These are phyloP conservation scores for Ctenomys sociabilis DNA, from an alignment of 2,113 vertebrate species.

Conservation along the genomic window DNA sequence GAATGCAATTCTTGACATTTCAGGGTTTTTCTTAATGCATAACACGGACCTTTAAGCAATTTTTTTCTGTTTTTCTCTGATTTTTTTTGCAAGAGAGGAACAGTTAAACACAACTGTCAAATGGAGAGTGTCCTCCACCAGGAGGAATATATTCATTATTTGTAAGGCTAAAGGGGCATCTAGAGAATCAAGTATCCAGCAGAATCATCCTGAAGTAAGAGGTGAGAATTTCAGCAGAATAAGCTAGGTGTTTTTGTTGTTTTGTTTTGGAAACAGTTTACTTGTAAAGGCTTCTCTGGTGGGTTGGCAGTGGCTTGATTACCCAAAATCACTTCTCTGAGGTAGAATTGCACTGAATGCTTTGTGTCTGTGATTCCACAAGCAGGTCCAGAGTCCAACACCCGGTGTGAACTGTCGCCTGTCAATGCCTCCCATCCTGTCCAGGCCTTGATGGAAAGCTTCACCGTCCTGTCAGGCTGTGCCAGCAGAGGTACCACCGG, in stretches of 20 bases:
- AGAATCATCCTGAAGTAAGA: neutral
- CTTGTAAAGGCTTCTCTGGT: neutral
- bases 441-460: slow-evolving; percentile 93
- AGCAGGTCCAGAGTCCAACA: slow-evolving; percentile 88
- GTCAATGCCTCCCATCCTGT: slow-evolving; percentile 93
- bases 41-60: neutral
- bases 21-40: neutral
- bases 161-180: slow-evolving; percentile 24
- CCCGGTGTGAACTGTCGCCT: slow-evolving; percentile 90
- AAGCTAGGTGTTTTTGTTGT: neutral
- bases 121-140: slow-evolving; percentile 25
- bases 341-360: neutral
- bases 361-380: slow-evolving; percentile 53
- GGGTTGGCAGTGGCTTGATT: neutral
- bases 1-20: slow-evolving; percentile 9
- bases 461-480: slow-evolving; percentile 93
- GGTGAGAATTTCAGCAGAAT: neutral
- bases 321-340: too few relatives aligned
- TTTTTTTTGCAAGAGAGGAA: slow-evolving; percentile 42
- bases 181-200: slow-evolving; percentile 12
- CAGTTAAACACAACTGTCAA: slow-evolving; percentile 53
- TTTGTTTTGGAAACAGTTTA: slow-evolving; percentile 41
- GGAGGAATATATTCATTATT: neutral
- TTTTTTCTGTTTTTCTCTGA: slow-evolving; percentile 44
- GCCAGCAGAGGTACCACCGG: slow-evolving; percentile 92